Percentiles rank a stretch among this genome's conserved stretches.
These are phyloP conservation scores for Festucalex cinctus DNA, from an alignment of 2,113 vertebrate species.

Conservation along the genomic window DNA sequence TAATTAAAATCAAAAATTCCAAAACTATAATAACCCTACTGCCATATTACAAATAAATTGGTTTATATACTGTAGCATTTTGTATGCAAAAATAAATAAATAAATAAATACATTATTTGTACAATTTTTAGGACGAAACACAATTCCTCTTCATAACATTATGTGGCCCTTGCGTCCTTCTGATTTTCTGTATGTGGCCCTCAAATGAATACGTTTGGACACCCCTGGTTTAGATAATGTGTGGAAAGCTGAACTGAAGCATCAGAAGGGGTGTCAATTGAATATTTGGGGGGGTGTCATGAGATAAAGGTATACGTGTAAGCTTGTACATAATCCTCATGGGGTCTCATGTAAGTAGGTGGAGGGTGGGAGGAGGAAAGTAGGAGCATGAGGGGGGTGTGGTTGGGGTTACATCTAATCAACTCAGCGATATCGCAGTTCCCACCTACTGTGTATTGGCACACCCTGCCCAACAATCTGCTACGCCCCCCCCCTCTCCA, in stretches of 20 bases:
- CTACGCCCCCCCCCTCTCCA: slow-evolving; percentile 27
- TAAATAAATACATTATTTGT: no score
- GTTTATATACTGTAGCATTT: no score
- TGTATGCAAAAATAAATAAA: no score
- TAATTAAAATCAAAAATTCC: no score
- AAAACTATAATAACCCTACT: no score
- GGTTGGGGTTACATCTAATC: slow-evolving; percentile 60
- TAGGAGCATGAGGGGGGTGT: slow-evolving; percentile 20
- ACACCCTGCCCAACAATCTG: slow-evolving; percentile 57
- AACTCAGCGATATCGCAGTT: slow-evolving; percentile 40
- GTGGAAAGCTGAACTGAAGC: slow-evolving; percentile 24
- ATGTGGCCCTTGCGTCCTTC: no score
- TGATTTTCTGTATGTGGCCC: no score
- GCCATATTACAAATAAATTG: no score
- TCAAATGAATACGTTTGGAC: no score
- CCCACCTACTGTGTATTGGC: slow-evolving; percentile 46
- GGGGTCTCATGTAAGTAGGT: slow-evolving; percentile 55
- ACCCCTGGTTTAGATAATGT: no score
- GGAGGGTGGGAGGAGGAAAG: slow-evolving; percentile 35
- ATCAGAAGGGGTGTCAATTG: slow-evolving; percentile 44
- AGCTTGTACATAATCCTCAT: slow-evolving; percentile 61
- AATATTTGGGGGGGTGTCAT: slow-evolving; percentile 38
- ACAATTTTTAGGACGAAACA: no score
- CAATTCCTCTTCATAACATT: no score
- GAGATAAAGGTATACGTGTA: slow-evolving; percentile 57